Conservation (phyloP, 1,140 invertebrate genomes). For the Antheraea mylitta region DNA sequence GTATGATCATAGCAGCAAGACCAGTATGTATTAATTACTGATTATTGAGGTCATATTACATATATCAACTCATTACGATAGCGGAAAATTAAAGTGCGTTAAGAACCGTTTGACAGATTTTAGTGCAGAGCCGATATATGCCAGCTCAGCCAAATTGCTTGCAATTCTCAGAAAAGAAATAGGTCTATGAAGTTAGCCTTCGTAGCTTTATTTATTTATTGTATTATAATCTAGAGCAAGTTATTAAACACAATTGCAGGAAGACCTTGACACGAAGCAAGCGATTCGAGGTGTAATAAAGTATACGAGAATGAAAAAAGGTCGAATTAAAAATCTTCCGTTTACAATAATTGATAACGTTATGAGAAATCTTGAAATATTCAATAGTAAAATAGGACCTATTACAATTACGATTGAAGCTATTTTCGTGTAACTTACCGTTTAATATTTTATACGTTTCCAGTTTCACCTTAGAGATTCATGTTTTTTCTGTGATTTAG, state of each 20-base stretch:
- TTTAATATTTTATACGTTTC: background rate
- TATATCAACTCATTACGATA: background rate
- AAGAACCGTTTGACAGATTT: background rate
- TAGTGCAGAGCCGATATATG: background rate
- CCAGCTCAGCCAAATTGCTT: too few species aligned
- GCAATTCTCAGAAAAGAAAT: too few species aligned
- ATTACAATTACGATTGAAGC: background rate
- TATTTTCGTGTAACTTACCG: background rate
- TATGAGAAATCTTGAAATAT: background rate
- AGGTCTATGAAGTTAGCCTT: too few species aligned
- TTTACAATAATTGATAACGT: slow-evolving; percentile 1
- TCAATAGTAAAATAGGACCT: background rate
- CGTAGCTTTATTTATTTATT: too few species aligned
- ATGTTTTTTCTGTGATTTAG: background rate
- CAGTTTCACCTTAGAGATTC: slow-evolving; percentile 1
- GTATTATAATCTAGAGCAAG: too few species aligned
- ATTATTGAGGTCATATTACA: background rate
- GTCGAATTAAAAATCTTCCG: background rate
- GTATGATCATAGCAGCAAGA: background rate
- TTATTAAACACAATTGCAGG: too few species aligned
- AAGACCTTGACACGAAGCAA: background rate
- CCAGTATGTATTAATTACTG: background rate
- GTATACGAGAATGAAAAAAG: background rate
- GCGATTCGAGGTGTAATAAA: background rate
- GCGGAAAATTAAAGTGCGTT: background rate